These are phyloP conservation scores for Zaprionus tsacasi DNA, from an alignment of 1,140 invertebrate species.

Conservation along the genomic window DNA sequence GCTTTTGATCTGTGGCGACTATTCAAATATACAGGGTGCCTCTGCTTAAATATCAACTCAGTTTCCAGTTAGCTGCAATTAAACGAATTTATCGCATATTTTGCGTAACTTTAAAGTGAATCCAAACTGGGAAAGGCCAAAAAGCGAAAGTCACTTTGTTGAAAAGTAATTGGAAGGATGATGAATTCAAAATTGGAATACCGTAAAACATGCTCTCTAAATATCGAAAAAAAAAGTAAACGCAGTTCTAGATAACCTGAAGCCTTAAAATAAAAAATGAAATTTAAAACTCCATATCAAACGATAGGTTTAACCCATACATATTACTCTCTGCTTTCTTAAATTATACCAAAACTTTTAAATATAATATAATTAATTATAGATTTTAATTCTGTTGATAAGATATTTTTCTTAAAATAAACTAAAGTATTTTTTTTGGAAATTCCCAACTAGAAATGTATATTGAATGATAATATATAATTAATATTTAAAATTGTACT, in stretches of 20 bases:
- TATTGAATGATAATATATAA: too few species aligned
- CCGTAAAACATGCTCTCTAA: too few species aligned
- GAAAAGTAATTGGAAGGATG: constrained; percentile 23
- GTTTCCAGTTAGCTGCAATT: constrained; percentile 30
- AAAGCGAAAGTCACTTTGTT: constrained; percentile 25
- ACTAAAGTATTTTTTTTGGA: too few species aligned
- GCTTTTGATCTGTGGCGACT: constrained; percentile 72
- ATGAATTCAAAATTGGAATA: background rate
- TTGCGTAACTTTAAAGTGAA: constrained; percentile 1
- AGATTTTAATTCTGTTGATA: background rate
- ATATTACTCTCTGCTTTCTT: too few species aligned
- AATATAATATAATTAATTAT: background rate
- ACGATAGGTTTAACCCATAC: too few species aligned
- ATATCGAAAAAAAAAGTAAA: too few species aligned
- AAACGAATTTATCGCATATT: constrained; percentile 46
- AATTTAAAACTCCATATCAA: too few species aligned
- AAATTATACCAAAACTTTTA: background rate
- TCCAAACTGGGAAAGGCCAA: background rate
- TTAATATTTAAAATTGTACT: too few species aligned
- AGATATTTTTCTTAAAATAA: too few species aligned
- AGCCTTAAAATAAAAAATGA: too few species aligned
- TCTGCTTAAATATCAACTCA: constrained; percentile 5
- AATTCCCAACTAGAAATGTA: too few species aligned
- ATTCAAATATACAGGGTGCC: constrained; percentile 67
- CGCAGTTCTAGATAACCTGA: too few species aligned